These are phyloP conservation scores for Desmophyllum pertusum DNA, from an alignment of 92 coral and sea anemone genomes.

Conservation along the genomic window DNA sequence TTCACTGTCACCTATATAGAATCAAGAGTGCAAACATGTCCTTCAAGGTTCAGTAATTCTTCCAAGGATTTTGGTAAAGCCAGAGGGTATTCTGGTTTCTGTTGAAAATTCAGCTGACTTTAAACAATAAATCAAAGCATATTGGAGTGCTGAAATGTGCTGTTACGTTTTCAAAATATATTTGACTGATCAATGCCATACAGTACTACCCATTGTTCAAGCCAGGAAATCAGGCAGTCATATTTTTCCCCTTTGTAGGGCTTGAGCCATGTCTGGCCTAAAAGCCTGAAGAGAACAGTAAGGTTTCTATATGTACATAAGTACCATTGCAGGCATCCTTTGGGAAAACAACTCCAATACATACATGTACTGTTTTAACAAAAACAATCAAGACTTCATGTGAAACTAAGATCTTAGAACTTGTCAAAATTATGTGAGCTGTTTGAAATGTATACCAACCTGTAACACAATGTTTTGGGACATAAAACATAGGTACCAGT, in stretches of 20 bases:
- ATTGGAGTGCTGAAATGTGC: not conserved
- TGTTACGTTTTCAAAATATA: not conserved
- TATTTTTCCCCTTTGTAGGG: too few relatives aligned
- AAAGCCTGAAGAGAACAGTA: not conserved
- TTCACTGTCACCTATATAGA: slow-evolving; percentile 54
- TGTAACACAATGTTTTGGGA: too few relatives aligned
- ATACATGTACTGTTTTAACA: not conserved
- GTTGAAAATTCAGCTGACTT: not conserved
- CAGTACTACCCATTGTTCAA: too few relatives aligned
- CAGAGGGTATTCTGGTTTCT: too few relatives aligned
- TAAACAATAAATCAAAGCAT: not conserved
- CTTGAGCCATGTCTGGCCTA: not conserved
- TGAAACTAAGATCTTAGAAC: too few relatives aligned
- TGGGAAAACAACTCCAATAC: not conserved
- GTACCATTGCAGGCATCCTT: not conserved
- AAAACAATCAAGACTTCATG: too few relatives aligned
- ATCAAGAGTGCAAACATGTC: not conserved
- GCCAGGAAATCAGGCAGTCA: too few relatives aligned
- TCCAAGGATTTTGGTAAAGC: too few relatives aligned
- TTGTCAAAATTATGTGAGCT: too few relatives aligned
- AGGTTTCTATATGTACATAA: not conserved
- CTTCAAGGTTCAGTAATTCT: not conserved
- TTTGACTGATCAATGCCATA: too few relatives aligned
- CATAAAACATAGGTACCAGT: too few relatives aligned
- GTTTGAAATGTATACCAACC: too few relatives aligned